Evolutionary conservation across 2,797 vertebrate genomes (phyloP), one percentile per base, ranked within the genome.

Genomic region (Anas acuta): DNA sequence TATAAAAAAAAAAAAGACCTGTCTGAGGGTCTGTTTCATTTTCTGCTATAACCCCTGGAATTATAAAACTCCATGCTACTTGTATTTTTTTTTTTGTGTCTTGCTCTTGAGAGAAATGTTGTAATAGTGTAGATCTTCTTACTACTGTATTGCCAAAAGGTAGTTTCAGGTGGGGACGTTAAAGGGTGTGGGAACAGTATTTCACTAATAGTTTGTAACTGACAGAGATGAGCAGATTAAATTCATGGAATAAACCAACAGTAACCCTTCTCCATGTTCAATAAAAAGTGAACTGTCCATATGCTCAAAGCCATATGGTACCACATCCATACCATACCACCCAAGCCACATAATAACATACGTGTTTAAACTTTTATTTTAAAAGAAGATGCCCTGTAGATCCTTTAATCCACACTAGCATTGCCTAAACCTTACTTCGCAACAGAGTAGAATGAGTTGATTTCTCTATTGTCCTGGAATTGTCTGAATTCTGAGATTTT

Each of bases 311-410:
- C 72, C 51, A 69, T 90, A 73, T 93, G 85, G 67, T 90, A 54
- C 21, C 21, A 15, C 39, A 93, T 51, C 89, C 66, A 45, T 95
- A 85, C 87, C 89, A 37, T 91, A 72, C 61, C 88, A 78, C 78
- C 82, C 51, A 84, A 89, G 41, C 54, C 73, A 86, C 73, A 25
- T 81, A 86, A 88, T 30, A 90, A 86, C 43, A 64, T 88, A 76
- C 21, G 66, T 89, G 39, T 84, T 91, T 87, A 81, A 94, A 94
- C 45, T 56, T 91, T 75, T 57, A 61, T 69, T 89, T 77, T 87
- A 57, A 86, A 84, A 84, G 26, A 60, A 26, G n/a, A 4, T 80
- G 54, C 62, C 54, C 53, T 80, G 35, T 89, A 58, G 25, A 80
- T 70, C 87, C 35, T 71, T 74, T 60, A 84, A 37, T 93, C 25